phyloP scores from a whole-genome alignment of 2,888 invertebrate genomes.

The Sarcophaga carnaria region DNA sequence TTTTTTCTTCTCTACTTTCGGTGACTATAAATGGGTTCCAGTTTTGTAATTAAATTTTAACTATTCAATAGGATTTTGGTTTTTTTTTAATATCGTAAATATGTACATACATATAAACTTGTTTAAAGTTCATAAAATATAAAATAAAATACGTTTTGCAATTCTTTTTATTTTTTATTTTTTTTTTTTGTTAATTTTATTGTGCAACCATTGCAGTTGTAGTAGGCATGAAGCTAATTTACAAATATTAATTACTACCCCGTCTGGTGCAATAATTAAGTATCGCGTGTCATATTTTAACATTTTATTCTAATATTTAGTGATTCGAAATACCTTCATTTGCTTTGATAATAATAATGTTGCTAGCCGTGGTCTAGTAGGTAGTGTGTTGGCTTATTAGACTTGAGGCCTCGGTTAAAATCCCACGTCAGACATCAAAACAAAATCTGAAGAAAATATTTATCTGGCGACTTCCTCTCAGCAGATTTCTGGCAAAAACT shows the following conservation, averaged over 20 bases:
- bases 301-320: neutral
- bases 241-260: constrained; percentile 30
- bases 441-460: too few species aligned
- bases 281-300: constrained; percentile 41
- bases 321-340: too few species aligned
- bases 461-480: too few species aligned
- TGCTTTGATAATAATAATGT: too few species aligned
- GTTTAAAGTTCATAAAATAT: constrained; percentile 23
- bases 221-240: constrained; percentile 5
- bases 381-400: too few species aligned
- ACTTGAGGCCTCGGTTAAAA: too few species aligned
- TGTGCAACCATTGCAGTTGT: neutral
- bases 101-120: neutral
- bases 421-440: too few species aligned
- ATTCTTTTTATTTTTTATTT: neutral
- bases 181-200: neutral
- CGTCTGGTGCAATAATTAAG: constrained; percentile 14
- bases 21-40: constrained; percentile 52
- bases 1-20: neutral
- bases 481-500: too few species aligned
- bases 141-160: neutral
- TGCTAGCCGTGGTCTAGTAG: too few species aligned
- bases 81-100: neutral
- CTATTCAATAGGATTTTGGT: constrained; percentile 43
- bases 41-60: constrained; percentile 35